A percentile compares a stretch with the other conserved stretches of the same genome.
Evolutionary conservation across 2,113 vertebrate genomes (phyloP).

Genomic region (Chiloscyllium plagiosum): DNA sequence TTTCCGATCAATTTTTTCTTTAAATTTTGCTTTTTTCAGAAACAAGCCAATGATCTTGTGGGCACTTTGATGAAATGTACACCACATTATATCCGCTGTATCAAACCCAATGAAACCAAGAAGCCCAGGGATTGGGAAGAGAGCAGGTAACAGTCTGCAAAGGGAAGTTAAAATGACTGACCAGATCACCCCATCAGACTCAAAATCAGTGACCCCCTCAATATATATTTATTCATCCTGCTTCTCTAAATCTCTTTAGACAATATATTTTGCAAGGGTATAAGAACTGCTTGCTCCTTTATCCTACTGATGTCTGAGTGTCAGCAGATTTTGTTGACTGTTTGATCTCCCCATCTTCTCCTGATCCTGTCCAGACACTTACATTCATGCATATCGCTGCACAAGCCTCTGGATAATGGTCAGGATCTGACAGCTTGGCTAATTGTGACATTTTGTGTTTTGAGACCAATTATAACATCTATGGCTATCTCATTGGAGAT

Average conservation of each 20-base stretch:
- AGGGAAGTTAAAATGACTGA: neutral
- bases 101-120: constrained; percentile 98
- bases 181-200: neutral
- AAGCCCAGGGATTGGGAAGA: constrained; percentile 95
- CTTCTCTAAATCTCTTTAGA: constrained; percentile 34
- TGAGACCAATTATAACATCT: neutral
- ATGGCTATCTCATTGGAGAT: neutral
- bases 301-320: neutral
- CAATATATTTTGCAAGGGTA: constrained; percentile 32
- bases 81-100: constrained; percentile 96
- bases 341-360: neutral
- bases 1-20: neutral
- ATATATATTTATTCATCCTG: constrained; percentile 35
- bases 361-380: neutral
- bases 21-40: constrained; percentile 56
- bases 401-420: neutral
- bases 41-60: constrained; percentile 96
- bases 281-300: neutral
- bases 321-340: no score
- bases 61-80: constrained; percentile 96
- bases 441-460: neutral
- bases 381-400: neutral
- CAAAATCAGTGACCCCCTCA: constrained; percentile 39
- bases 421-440: neutral
- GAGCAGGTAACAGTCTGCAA: constrained; percentile 70